A percentile compares a stretch with the other conserved stretches of the same genome.
These are phyloP conservation scores for Xenus cinereus DNA, from an alignment of 2,113 vertebrate genomes.

Conservation along the genomic window DNA sequence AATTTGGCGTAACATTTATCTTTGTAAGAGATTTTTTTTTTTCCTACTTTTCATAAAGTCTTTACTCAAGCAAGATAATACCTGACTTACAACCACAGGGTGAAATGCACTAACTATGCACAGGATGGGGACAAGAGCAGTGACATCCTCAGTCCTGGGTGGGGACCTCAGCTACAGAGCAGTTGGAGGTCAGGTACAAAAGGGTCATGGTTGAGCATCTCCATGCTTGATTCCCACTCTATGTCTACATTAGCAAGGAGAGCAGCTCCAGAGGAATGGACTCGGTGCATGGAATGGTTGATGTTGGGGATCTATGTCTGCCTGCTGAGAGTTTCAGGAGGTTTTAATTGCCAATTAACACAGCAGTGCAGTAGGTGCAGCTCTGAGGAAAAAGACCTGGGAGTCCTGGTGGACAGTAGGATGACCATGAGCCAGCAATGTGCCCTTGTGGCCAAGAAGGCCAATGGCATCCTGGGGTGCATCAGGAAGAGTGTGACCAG, in stretches of 20 bases:
- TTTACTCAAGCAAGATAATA: neutral
- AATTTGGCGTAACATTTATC: neutral
- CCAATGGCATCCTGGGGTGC: too few relatives aligned
- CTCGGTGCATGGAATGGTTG: fast-evolving
- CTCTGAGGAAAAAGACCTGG: too few relatives aligned
- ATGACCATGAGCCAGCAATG: too few relatives aligned
- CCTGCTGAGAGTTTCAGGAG: fast-evolving
- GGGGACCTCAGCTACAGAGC: neutral
- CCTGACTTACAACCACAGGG: neutral
- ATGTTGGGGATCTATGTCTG: too few relatives aligned
- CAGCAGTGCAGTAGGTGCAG: neutral
- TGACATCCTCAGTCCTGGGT: neutral
- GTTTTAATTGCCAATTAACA: neutral
- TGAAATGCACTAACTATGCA: neutral
- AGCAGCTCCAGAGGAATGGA: neutral
- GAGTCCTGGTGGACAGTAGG: too few relatives aligned
- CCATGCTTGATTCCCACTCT: neutral
- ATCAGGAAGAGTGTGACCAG: too few relatives aligned
- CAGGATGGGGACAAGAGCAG: neutral
- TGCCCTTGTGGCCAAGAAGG: too few relatives aligned
- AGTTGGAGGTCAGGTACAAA: neutral
- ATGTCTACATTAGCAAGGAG: neutral
- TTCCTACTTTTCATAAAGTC: neutral
- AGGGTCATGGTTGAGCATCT: neutral
- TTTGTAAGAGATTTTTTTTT: neutral